Conservation (phyloP, 2,888 invertebrate species). For the Bibio marci region DNA sequence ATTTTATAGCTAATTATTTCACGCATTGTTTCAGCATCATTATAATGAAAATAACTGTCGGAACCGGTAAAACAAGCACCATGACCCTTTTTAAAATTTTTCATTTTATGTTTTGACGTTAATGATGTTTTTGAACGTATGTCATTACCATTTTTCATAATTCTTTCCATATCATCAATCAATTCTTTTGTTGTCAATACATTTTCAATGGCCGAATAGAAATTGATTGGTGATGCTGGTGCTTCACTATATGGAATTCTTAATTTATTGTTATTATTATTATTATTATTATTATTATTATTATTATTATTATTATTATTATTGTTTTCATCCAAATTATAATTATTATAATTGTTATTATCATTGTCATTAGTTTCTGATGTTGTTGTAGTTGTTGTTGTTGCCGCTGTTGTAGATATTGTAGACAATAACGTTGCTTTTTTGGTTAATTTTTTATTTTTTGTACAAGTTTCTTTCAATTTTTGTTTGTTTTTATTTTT, state of each 20-base stretch:
- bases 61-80: slow-evolving; percentile 66
- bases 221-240: slow-evolving; percentile 13
- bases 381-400: neutral
- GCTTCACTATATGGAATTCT: slow-evolving; percentile 6
- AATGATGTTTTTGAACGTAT: slow-evolving; percentile 10
- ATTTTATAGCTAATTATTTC: slow-evolving; percentile 69
- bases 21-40: slow-evolving; percentile 71
- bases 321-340: neutral
- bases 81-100: slow-evolving; percentile 11
- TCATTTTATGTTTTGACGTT: neutral
- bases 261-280: slow-evolving; percentile 3
- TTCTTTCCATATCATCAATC: slow-evolving; percentile 27
- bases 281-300: neutral
- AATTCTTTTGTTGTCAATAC: slow-evolving; percentile 26
- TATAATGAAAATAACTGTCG: slow-evolving; percentile 76
- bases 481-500: slow-evolving; percentile 11
- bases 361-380: neutral
- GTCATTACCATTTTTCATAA: slow-evolving; percentile 24
- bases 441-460: slow-evolving; percentile 1
- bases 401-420: neutral
- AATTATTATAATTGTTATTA: neutral
- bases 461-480: neutral
- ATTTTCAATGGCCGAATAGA: slow-evolving; percentile 13
- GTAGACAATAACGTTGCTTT: neutral
- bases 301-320: slow-evolving; percentile 4